A percentile compares a stretch with the other conserved stretches of the same genome.
These are phyloP conservation scores for Meliscaeva auricollis DNA, from an alignment of 2,888 invertebrate genomes.

Conservation along the genomic window DNA sequence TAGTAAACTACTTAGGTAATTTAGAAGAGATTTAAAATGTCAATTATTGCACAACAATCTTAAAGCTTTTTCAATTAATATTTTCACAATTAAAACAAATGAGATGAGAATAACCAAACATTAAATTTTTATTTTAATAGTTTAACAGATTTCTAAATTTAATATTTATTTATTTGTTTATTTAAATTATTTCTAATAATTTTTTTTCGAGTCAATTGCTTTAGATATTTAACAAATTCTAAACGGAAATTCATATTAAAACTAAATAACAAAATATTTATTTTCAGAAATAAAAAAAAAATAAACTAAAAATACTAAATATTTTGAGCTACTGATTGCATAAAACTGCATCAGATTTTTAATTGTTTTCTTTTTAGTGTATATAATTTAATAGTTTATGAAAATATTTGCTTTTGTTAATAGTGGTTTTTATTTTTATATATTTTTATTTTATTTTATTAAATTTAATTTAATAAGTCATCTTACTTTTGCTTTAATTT, in stretches of 20 bases:
- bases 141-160: background rate
- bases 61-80: slow-evolving; percentile 14
- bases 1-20: background rate
- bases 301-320: slow-evolving; percentile 32
- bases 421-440: slow-evolving; percentile 8
- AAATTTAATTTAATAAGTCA: slow-evolving; percentile 45
- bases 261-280: slow-evolving; percentile 67
- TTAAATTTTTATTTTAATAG: slow-evolving; percentile 31
- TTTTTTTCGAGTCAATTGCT: slow-evolving; percentile 16
- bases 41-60: slow-evolving; percentile 48
- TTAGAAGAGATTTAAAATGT: slow-evolving; percentile 10
- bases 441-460: slow-evolving; percentile 18
- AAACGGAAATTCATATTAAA: slow-evolving; percentile 38
- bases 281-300: slow-evolving; percentile 25
- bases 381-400: slow-evolving; percentile 74
- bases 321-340: slow-evolving; percentile 75
- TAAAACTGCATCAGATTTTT: slow-evolving; percentile 77
- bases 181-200: slow-evolving; percentile 18
- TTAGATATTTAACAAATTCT: slow-evolving; percentile 26
- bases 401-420: slow-evolving; percentile 70
- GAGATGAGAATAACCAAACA: slow-evolving; percentile 10
- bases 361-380: slow-evolving; percentile 53
- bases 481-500: slow-evolving; percentile 48
- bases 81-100: background rate
- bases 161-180: slow-evolving; percentile 2